phyloP scores from a whole-genome alignment of 2,113 vertebrate genomes.

The Jacana jacana region DNA sequence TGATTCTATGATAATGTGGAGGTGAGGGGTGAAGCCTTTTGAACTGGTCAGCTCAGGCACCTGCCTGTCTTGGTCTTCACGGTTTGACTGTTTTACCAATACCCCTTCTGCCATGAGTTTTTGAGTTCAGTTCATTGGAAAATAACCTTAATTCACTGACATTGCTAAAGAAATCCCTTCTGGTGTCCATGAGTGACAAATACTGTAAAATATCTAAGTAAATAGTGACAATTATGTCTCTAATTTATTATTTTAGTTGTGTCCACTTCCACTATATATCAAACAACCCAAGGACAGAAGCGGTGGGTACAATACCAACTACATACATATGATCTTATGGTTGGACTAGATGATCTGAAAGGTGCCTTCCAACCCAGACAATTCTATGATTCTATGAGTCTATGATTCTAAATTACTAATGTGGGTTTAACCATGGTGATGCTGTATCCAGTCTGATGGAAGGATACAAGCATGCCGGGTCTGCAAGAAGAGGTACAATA shows the following conservation, averaged over 20 bases:
- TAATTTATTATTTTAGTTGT: neutral
- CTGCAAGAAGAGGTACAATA: neutral
- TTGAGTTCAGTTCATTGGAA: neutral
- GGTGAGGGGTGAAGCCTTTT: neutral
- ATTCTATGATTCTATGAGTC: too few relatives aligned
- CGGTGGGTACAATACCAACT: neutral
- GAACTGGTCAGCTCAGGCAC: neutral
- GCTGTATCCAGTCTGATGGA: neutral
- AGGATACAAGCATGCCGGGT: neutral
- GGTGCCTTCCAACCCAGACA: too few relatives aligned
- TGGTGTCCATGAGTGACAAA: neutral
- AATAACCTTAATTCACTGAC: neutral
- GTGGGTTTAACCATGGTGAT: neutral
- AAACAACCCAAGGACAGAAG: neutral
- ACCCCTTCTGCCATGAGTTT: neutral
- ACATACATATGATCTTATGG: neutral
- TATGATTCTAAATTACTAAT: neutral
- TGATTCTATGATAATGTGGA: neutral
- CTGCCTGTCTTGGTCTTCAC: neutral
- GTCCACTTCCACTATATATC: neutral
- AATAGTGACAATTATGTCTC: neutral
- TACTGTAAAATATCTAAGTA: neutral
- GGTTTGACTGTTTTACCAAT: neutral
- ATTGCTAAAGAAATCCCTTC: neutral
- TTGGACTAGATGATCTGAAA: too few relatives aligned